phyloP scores from a whole-genome alignment of 2,113 vertebrate genomes.

The Ceuthmochares aereus region DNA sequence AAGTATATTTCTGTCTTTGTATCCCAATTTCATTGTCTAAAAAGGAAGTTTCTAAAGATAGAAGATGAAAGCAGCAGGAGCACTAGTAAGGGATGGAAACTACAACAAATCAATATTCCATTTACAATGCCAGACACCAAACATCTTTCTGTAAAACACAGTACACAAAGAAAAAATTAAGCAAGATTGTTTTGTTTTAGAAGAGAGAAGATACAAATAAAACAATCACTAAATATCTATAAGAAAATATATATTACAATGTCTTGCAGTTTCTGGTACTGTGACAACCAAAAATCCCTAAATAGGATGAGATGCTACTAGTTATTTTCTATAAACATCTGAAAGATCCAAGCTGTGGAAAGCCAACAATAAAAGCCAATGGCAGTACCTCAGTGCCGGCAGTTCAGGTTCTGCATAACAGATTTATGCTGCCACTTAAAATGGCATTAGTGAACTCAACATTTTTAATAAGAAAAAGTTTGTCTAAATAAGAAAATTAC shows the following conservation, averaged over 20 bases:
- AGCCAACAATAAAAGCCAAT: not conserved
- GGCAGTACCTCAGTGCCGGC: not conserved
- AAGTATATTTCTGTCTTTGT: constrained; percentile 23
- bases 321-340: not conserved
- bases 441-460: not conserved
- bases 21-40: not conserved
- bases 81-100: constrained; percentile 13
- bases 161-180: constrained; percentile 21
- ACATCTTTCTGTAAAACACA: constrained; percentile 18
- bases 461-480: not conserved
- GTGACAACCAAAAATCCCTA: not conserved
- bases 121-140: not conserved
- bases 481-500: not conserved
- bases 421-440: not conserved
- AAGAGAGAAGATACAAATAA: not conserved
- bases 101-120: constrained; percentile 48
- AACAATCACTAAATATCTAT: not conserved
- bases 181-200: not conserved
- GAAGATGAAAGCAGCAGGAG: constrained; percentile 34
- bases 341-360: not conserved
- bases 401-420: not conserved
- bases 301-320: not conserved
- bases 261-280: not conserved
- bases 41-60: constrained; percentile 55
- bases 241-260: not conserved